These are phyloP conservation scores for Spea bombifrons DNA, from an alignment of 2,113 vertebrate genomes.

Conservation along the genomic window DNA sequence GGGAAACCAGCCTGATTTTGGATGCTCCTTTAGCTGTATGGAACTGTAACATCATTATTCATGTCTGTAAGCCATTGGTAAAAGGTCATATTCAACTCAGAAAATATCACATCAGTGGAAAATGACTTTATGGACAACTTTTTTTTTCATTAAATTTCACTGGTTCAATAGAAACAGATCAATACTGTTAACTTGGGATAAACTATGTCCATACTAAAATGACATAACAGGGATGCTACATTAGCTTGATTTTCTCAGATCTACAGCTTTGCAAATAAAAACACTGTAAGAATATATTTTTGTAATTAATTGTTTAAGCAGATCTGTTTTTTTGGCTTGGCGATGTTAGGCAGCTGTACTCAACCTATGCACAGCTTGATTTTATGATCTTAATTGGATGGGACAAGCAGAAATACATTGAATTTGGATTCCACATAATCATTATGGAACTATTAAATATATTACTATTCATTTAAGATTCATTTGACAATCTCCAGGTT, in stretches of 20 bases:
- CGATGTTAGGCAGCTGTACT: constrained; percentile 22
- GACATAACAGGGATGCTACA: too few species aligned
- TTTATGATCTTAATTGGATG: constrained; percentile 42
- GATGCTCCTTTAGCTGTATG: neutral
- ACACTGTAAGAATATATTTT: neutral
- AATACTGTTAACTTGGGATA: neutral
- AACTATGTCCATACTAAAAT: neutral
- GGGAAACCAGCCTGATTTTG: too few species aligned
- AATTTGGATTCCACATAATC: constrained; percentile 44
- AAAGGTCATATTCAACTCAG: constrained; percentile 41
- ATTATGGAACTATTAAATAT: constrained; percentile 27
- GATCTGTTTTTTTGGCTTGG: neutral
- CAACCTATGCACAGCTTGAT: constrained; percentile 9
- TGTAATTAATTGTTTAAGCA: neutral
- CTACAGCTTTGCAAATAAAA: too few species aligned
- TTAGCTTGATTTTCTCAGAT: too few species aligned
- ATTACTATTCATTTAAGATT: constrained; percentile 33
- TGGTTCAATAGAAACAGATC: neutral
- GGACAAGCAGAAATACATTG: constrained; percentile 36
- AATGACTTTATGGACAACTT: constrained; percentile 14
- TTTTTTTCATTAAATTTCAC: constrained; percentile 3
- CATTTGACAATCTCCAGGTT: constrained; percentile 17
- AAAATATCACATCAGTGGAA: constrained; percentile 29
- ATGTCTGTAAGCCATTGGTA: constrained; percentile 3
- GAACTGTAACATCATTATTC: constrained; percentile 18